phyloP scores from a whole-genome alignment of 2,113 vertebrate species.

The Scomber scombrus region DNA sequence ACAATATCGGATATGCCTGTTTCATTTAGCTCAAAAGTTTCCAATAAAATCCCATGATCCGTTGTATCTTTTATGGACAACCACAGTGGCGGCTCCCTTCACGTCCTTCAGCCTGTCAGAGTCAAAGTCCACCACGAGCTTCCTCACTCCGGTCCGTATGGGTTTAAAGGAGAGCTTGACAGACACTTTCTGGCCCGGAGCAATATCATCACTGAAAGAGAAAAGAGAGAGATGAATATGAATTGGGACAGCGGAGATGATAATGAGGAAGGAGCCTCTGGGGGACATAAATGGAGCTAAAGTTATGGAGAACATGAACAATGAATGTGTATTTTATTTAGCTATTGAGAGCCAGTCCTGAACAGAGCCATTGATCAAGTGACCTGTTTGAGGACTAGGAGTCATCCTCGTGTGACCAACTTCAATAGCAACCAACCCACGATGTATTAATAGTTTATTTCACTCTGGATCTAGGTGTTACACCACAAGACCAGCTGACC shows the following conservation, averaged over 20 bases:
- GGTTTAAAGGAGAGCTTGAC: constrained; percentile 80
- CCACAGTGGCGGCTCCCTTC: constrained; percentile 80
- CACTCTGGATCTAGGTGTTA: no score
- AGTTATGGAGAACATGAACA: no score
- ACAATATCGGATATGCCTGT: background rate
- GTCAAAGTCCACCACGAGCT: constrained; percentile 86
- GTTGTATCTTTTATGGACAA: constrained; percentile 65
- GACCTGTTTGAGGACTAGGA: background rate
- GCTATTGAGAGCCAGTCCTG: background rate
- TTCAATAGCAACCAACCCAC: no score
- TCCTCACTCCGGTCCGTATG: constrained; percentile 75
- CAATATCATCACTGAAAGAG: constrained; percentile 72
- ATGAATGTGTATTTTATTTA: background rate
- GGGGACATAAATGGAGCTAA: background rate
- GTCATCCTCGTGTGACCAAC: no score
- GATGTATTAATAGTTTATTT: no score
- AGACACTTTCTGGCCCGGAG: constrained; percentile 76
- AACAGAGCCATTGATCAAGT: background rate
- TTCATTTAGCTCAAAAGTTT: background rate
- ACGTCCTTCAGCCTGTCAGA: constrained; percentile 83
- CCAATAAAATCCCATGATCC: background rate
- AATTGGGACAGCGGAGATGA: no score
- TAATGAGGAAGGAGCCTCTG: background rate
- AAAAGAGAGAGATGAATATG: background rate
- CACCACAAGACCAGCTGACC: no score